These are phyloP conservation scores for Asteroscopus sphinx DNA, from an alignment of 2,888 invertebrate genomes.

Conservation along the genomic window DNA sequence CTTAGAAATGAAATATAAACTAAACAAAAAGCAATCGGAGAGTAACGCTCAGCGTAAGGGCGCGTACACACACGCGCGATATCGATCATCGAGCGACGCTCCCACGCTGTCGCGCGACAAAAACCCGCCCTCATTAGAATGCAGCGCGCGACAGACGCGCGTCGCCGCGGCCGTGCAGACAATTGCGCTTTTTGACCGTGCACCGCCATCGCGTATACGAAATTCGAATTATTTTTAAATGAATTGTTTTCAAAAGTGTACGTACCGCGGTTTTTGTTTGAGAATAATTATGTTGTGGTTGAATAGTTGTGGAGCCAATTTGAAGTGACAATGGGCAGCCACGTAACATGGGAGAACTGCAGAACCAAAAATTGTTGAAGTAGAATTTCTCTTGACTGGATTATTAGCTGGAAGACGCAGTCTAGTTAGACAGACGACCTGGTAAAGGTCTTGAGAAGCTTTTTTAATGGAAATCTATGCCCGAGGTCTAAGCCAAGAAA, in stretches of 20 bases:
- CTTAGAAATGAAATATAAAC: constrained; percentile 26
- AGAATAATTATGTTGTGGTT: constrained; percentile 42
- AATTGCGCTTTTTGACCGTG: constrained; percentile 72
- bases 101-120: constrained; percentile 85
- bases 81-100: constrained; percentile 68
- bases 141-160: constrained; percentile 79
- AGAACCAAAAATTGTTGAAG: not conserved
- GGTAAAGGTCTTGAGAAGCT: not conserved
- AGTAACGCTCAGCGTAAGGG: constrained; percentile 50
- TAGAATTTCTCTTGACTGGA: not conserved
- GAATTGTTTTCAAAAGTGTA: constrained; percentile 58
- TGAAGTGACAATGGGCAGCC: constrained; percentile 23
- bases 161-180: constrained; percentile 64
- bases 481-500: not conserved
- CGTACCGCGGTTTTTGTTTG: constrained; percentile 50
- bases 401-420: not conserved
- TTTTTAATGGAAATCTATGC: not conserved
- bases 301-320: constrained; percentile 28
- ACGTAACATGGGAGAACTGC: constrained; percentile 1
- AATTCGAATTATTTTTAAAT: constrained; percentile 63
- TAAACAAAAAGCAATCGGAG: constrained; percentile 24
- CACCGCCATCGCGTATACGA: constrained; percentile 57
- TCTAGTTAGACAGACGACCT: not conserved
- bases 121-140: constrained; percentile 82
- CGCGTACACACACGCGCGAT: constrained; percentile 58